Evolutionary conservation across 2,888 invertebrate species (phyloP).

Genomic region (Laspeyria flexula): DNA sequence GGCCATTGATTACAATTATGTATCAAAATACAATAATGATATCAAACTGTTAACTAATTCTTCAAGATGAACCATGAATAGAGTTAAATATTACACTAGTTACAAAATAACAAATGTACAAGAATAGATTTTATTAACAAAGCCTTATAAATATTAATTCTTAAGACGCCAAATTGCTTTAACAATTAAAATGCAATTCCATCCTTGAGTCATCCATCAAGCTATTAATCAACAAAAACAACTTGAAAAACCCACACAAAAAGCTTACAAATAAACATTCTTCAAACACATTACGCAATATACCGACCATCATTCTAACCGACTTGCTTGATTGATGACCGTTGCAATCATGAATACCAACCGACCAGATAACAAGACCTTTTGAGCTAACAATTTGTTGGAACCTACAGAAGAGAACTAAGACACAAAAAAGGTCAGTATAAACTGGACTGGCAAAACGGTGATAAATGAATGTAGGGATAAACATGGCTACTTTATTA

Average conservation of each 20-base stretch:
- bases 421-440: slow-evolving; percentile 45
- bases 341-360: slow-evolving; percentile 65
- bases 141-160: neutral
- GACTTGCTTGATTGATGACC: slow-evolving; percentile 73
- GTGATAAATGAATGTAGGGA: slow-evolving; percentile 80
- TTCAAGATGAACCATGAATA: no score
- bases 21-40: no score
- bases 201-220: slow-evolving; percentile 55
- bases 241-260: slow-evolving; percentile 60
- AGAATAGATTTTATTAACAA: no score
- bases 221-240: slow-evolving; percentile 69
- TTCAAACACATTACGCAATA: slow-evolving; percentile 76
- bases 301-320: slow-evolving; percentile 66
- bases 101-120: no score
- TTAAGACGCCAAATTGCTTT: slow-evolving; percentile 19
- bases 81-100: no score
- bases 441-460: slow-evolving; percentile 61
- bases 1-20: no score
- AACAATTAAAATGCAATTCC: slow-evolving; percentile 45
- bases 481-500: slow-evolving; percentile 85
- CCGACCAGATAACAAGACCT: slow-evolving; percentile 53
- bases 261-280: slow-evolving; percentile 66
- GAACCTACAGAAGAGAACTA: slow-evolving; percentile 5
- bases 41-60: no score
- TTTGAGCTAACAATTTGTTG: slow-evolving; percentile 16